Conservation (phyloP, 1,140 invertebrate genomes). For the Lordiphosa collinella region DNA sequence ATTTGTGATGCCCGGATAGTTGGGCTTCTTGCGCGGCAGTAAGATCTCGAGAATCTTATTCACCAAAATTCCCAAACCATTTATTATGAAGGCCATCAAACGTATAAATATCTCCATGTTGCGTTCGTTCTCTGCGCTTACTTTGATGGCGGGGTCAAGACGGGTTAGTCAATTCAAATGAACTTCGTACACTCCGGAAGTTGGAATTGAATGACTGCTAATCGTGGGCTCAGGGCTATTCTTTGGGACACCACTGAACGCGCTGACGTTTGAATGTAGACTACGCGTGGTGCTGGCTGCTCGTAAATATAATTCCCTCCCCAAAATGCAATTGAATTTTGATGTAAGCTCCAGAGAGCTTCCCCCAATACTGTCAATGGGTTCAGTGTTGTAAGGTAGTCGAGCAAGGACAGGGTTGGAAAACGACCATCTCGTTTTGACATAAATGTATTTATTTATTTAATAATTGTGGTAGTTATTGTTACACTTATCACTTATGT, state of each 20-base stretch:
- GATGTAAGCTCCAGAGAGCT: slow-evolving; percentile 8
- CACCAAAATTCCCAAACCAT: slow-evolving; percentile 34
- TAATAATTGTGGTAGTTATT: slow-evolving; percentile 64
- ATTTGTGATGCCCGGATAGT: slow-evolving; percentile 48
- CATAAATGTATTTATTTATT: slow-evolving; percentile 47
- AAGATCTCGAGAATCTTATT: slow-evolving; percentile 32
- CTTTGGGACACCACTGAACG: slow-evolving; percentile 15
- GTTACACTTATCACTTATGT: slow-evolving; percentile 66
- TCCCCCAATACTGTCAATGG: not conserved
- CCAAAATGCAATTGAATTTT: slow-evolving; percentile 37
- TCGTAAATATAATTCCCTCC: slow-evolving; percentile 5
- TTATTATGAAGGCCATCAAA: slow-evolving; percentile 39
- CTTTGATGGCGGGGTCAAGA: slow-evolving; percentile 14
- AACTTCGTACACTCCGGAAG: slow-evolving; percentile 11
- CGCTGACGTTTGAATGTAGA: slow-evolving; percentile 29
- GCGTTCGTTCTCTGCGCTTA: not conserved
- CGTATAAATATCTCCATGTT: slow-evolving; percentile 57
- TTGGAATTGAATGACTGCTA: not conserved
- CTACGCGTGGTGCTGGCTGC: slow-evolving; percentile 22
- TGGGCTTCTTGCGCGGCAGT: slow-evolving; percentile 19
- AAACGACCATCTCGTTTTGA: not conserved
- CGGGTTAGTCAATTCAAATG: slow-evolving; percentile 26
- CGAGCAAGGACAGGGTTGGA: too few relatives aligned
- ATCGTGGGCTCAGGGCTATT: not conserved
- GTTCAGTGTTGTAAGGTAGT: too few relatives aligned